Conservation (phyloP, 2,797 vertebrate species). For the Ctenochaetus hawaiiensis region DNA sequence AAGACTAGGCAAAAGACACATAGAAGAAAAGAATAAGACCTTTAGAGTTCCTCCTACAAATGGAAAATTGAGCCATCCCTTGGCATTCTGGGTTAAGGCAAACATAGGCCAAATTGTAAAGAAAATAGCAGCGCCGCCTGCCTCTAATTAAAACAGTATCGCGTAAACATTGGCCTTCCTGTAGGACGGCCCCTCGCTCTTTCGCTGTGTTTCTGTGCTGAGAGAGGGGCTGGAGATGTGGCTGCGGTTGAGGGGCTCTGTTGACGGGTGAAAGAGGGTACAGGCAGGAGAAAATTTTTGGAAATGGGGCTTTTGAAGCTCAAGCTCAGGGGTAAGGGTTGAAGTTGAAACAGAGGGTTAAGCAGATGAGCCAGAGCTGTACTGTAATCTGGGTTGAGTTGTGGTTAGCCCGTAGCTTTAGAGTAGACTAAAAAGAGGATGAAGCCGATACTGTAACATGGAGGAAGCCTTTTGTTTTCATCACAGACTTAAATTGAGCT, state of each 20-base stretch:
- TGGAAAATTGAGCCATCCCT: conserved; percentile 70
- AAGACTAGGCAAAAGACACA: conserved; percentile 25
- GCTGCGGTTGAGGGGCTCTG: conserved; percentile 35
- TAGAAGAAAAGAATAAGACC: conserved; percentile 34
- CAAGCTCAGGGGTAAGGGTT: conserved; percentile 45
- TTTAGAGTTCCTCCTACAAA: conserved; percentile 46
- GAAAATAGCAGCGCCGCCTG: conserved; percentile 81
- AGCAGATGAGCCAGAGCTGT: conserved; percentile 51
- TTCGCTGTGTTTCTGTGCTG: conserved; percentile 38
- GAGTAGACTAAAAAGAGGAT: conserved; percentile 8
- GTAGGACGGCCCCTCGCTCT: conserved; percentile 62
- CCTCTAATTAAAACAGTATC: conserved; percentile 86
- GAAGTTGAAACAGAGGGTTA: conserved; percentile 57
- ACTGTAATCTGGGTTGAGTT: conserved; percentile 38
- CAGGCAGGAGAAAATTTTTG: conserved; percentile 40
- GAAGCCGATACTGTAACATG: background rate
- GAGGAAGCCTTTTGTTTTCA: conserved; percentile 41
- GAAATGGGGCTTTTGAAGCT: conserved; percentile 58
- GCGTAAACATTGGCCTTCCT: conserved; percentile 85
- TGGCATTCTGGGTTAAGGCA: conserved; percentile 73
- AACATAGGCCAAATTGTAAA: conserved; percentile 81
- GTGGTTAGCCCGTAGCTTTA: conserved; percentile 43
- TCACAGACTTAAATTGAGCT: conserved; percentile 19
- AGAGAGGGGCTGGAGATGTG: conserved; percentile 45
- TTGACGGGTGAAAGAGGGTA: conserved; percentile 41